A percentile compares a stretch with the other conserved stretches of the same genome.
Conservation (phyloP, 2,113 vertebrate genomes). For the Cyanoderma ruficeps region DNA sequence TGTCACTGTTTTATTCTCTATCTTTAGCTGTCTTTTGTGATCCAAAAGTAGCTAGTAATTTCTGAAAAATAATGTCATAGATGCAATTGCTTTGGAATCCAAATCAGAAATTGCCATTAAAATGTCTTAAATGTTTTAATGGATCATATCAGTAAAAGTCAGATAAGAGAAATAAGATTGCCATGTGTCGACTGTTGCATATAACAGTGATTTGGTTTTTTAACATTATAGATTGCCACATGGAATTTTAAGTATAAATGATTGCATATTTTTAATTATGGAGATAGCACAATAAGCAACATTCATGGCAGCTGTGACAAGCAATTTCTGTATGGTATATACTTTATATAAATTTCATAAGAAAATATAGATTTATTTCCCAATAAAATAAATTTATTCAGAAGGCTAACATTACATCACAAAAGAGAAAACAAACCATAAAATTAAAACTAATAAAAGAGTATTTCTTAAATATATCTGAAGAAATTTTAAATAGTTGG, state of each 20-base stretch:
- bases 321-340: not conserved
- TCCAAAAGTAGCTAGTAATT: not conserved
- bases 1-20: not conserved
- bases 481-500: not conserved
- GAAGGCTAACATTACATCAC: not conserved
- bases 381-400: not conserved
- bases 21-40: not conserved
- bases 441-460: not conserved
- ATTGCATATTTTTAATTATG: not conserved
- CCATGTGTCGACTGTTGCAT: not conserved
- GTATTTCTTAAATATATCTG: not conserved
- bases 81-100: not conserved
- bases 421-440: not conserved
- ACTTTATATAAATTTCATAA: not conserved
- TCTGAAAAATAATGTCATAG: not conserved
- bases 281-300: not conserved
- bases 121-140: not conserved
- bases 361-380: not conserved
- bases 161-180: not conserved
- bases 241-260: not conserved
- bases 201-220: not conserved
- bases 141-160: not conserved
- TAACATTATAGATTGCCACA: not conserved
- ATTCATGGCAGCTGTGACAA: not conserved
- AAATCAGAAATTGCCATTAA: not conserved